phyloP scores from a whole-genome alignment of 2,113 vertebrate genomes.

The Ranitomeya variabilis region DNA sequence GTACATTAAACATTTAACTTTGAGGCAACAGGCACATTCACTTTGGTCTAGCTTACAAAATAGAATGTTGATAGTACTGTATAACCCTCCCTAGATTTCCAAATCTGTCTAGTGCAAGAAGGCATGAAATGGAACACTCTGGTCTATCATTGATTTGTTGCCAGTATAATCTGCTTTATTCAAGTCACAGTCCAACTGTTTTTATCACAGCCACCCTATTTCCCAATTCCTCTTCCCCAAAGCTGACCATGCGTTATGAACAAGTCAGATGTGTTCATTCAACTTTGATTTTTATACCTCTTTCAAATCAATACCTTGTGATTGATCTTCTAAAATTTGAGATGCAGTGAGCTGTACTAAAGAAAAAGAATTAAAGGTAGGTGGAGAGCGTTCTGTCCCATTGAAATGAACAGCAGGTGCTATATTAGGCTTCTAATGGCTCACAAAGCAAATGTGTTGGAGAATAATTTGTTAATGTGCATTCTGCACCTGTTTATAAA shows the following conservation, averaged over 20 bases:
- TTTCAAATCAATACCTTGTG: constrained; percentile 68
- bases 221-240: constrained; percentile 67
- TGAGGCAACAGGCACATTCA: constrained; percentile 15
- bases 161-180: constrained; percentile 68
- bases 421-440: constrained; percentile 59
- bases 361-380: constrained; percentile 57
- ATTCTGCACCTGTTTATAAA: constrained; percentile 60
- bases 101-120: constrained; percentile 65
- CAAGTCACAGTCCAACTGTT: constrained; percentile 68
- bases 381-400: constrained; percentile 59
- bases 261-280: constrained; percentile 68
- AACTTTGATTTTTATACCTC: constrained; percentile 67
- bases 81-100: constrained; percentile 64
- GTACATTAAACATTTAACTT: constrained; percentile 38
- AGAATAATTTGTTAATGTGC: constrained; percentile 24
- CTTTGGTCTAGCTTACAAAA: constrained; percentile 62
- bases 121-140: constrained; percentile 63
- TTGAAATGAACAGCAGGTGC: constrained; percentile 61
- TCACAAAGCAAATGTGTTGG: constrained; percentile 53
- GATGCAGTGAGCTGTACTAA: constrained; percentile 61
- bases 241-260: constrained; percentile 69
- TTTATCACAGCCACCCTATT: constrained; percentile 64
- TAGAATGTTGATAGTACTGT: constrained; percentile 62
- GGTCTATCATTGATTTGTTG: constrained; percentile 69
- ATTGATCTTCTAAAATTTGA: constrained; percentile 67